Evolutionary conservation across 2,888 invertebrate genomes (phyloP).

Genomic region (Bombyx huttoni): DNA sequence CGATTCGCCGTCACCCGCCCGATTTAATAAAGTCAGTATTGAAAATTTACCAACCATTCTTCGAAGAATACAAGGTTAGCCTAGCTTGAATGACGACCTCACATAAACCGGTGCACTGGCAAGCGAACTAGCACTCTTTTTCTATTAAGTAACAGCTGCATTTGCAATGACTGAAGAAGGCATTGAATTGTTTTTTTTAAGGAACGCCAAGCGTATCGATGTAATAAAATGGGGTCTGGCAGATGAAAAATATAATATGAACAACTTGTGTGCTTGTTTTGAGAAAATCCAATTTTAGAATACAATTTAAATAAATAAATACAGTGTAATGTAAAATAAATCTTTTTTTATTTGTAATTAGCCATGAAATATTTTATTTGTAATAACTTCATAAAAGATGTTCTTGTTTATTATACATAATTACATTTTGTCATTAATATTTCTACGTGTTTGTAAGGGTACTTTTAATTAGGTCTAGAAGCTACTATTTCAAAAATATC

Average conservation of each 20-base stretch:
- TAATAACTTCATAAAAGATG: no score
- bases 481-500: no score
- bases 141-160: constrained; percentile 7
- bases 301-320: neutral
- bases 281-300: neutral
- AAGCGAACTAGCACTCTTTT: constrained; percentile 17
- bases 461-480: no score
- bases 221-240: constrained; percentile 45
- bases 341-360: no score
- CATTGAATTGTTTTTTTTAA: constrained; percentile 31
- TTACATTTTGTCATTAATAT: no score
- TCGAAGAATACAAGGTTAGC: constrained; percentile 66
- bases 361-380: no score
- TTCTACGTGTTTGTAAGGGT: no score
- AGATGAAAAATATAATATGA: constrained; percentile 51
- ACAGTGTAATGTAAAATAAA: no score
- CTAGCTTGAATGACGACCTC: constrained; percentile 42
- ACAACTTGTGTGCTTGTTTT: constrained; percentile 17
- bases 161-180: constrained; percentile 1
- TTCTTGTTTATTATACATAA: no score
- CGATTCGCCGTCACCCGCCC: constrained; percentile 53
- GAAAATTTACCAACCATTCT: constrained; percentile 74
- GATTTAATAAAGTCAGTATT: constrained; percentile 72
- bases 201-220: constrained; percentile 29
- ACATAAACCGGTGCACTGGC: constrained; percentile 20